Base-by-base conservation (phyloP, 2,888 invertebrate species). In the Conomelus anceps region DNA sequence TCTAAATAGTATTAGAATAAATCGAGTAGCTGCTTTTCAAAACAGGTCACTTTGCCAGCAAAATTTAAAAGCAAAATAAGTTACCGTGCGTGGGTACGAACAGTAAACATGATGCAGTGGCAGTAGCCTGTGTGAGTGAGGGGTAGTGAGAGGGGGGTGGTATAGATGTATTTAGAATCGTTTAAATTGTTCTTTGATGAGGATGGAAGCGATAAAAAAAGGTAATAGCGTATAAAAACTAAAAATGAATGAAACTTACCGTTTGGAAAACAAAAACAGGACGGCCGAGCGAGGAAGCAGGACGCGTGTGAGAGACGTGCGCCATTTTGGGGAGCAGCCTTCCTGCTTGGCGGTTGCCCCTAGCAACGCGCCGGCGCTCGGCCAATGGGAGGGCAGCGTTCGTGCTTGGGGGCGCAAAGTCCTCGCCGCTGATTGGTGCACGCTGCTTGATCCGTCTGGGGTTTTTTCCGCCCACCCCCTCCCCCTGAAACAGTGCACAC, bases 321-420 rank as follows among this genome's bases (percentile, higher is more conserved):
- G 89, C 90, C 89, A 89, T 89, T 85, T 89, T 89, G 90, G 63
- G 6, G 17, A 13, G 22, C 88, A 23, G 24, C 88, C 88, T 85
- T 88, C 88, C 88, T 29, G 22, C 11, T 0, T 24, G 17, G 0
- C 85, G 29, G 88, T 88, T 88, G 85, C 88, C 84, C 84, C 22
- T 85, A 85, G 85, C 88, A 88, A 88, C 88, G 85, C 22, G 84
- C 22, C n/a, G 85, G n/a, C 29, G 29, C 1, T 22, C 26, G 4
- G 9, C 88, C 88, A 88, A 88, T 88, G 29, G 26, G 24, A 29
- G 29, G 3, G 84, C 20, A 17, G 88, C 86, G 24, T 24, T 84
- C 23, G 41, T 22, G 22, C 34, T 26, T 92, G 93, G 91, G 92
- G 96, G 96, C 96, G 85, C n/a, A 22, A 85, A 96, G 97, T 96